Percentiles rank a stretch among this genome's conserved stretches.
Conservation (phyloP, 1,140 invertebrate genomes). For the Fragariocoptes setiger region DNA sequence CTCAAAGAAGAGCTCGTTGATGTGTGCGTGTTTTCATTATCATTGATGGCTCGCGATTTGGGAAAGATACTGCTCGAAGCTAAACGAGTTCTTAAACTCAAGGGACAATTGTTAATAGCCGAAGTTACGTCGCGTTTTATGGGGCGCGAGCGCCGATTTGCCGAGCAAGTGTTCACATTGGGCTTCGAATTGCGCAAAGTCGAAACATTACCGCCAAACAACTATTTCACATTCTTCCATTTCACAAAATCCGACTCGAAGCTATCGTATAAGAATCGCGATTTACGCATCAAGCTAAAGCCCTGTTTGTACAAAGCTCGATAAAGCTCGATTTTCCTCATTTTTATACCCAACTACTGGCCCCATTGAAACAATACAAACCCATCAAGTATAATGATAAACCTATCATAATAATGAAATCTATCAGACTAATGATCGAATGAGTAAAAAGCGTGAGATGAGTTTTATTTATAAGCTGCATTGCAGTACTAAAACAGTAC, state of each 20-base stretch:
- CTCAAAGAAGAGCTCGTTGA: not conserved
- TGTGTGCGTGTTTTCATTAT: not conserved
- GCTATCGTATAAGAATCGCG: not conserved
- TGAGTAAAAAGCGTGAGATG: no score
- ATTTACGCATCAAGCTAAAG: not conserved
- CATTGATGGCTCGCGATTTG: not conserved
- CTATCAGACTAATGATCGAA: no score
- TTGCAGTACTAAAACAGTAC: no score
- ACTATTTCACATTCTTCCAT: not conserved
- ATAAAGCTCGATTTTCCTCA: not conserved
- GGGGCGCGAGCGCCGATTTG: not conserved
- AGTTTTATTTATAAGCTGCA: no score
- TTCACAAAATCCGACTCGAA: not conserved
- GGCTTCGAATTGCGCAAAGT: not conserved
- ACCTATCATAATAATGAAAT: no score
- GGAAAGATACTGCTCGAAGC: not conserved
- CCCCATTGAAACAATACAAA: no score
- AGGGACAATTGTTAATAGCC: not conserved
- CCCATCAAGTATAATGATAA: no score
- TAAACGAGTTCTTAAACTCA: not conserved
- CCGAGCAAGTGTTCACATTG: not conserved
- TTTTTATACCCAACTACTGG: not conserved
- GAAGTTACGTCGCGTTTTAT: not conserved
- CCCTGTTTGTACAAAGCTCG: not conserved
- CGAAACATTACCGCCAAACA: not conserved